Percentiles rank a stretch among this genome's conserved stretches.
phyloP scores from a whole-genome alignment of 2,797 vertebrate species.

The Pangasius mekongensis region DNA sequence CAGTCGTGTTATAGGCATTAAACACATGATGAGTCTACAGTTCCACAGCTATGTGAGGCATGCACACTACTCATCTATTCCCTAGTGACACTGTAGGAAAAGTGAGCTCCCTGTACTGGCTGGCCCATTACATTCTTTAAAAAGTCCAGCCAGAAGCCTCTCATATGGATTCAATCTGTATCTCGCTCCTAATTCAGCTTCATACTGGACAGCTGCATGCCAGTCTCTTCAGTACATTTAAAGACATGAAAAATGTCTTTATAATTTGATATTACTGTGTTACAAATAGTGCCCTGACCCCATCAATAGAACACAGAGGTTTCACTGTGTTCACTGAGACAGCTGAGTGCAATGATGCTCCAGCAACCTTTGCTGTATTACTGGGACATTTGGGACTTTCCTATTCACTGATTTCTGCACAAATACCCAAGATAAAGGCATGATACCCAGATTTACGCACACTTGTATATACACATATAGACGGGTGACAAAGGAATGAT shows the following conservation, averaged over 20 bases:
- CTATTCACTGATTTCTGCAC: not conserved
- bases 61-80: not conserved
- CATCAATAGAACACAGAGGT: not conserved
- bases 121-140: not conserved
- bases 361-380: not conserved
- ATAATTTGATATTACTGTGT: conserved; percentile 4
- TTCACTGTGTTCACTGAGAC: not conserved
- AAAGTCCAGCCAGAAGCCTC: conserved; percentile 1
- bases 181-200: not conserved
- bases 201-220: conserved; percentile 12
- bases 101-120: conserved; percentile 1
- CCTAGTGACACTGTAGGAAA: conserved; percentile 13
- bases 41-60: conserved; percentile 28
- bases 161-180: conserved; percentile 24
- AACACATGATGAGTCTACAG: conserved; percentile 3
- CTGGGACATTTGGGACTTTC: not conserved
- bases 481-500: not conserved
- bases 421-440: conserved; percentile 26
- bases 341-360: not conserved
- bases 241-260: conserved; percentile 22
- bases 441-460: conserved; percentile 55
- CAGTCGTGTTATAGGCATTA: conserved; percentile 7
- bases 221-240: not conserved
- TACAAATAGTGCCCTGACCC: not conserved
- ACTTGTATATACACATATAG: conserved; percentile 27